Evolutionary conservation across 2,888 invertebrate genomes (phyloP), one percentile per base, ranked within the genome.

Genomic region (Phasia obesa): DNA sequence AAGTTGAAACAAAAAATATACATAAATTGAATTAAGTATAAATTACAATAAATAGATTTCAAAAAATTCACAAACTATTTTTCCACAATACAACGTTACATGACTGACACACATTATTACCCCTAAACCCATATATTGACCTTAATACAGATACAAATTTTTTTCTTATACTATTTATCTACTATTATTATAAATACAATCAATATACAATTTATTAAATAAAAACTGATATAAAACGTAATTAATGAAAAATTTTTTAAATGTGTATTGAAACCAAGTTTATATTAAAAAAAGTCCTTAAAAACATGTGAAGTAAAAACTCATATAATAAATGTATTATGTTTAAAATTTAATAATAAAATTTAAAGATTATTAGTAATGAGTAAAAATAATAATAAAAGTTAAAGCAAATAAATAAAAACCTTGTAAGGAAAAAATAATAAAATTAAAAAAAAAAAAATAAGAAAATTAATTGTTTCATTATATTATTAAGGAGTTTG

Each of bases 241-340:
- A 19, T 7, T 51, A 67, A 51, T 4, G 15, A 76, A 76, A 11
- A 57, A 70, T 15, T 42, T 69, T 81, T 81, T 75, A 55, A 79
- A 75, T 81, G 75, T 81, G 80, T 81, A 81, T 75, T 75, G 13
- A 27, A 65, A 81, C n/a, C n/a, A n/a, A n/a, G n/a, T 67, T 81
- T 81, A 51, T 55, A 49, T 71, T 38, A 19, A 65, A 55, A 27
- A 62, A 62, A 69, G 35, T 69, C 60, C 59, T 80, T 74, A 47
- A 69, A 64, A 73, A 65, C 62, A 69, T 80, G 44, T 74, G 74
- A 75, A 42, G 6, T 44, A 49, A 47, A 55, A 51, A 73, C 42
- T 74, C 59, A 70, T 70, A 70, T 75, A 81, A 64, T 70, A 70
- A 81, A 70, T 81, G 80, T 81, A 81, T 81, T 75, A 81, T 75